A percentile compares a stretch with the other conserved stretches of the same genome.
These are phyloP conservation scores for Lerista edwardsae DNA, from an alignment of 2,797 vertebrate species.

Conservation along the genomic window DNA sequence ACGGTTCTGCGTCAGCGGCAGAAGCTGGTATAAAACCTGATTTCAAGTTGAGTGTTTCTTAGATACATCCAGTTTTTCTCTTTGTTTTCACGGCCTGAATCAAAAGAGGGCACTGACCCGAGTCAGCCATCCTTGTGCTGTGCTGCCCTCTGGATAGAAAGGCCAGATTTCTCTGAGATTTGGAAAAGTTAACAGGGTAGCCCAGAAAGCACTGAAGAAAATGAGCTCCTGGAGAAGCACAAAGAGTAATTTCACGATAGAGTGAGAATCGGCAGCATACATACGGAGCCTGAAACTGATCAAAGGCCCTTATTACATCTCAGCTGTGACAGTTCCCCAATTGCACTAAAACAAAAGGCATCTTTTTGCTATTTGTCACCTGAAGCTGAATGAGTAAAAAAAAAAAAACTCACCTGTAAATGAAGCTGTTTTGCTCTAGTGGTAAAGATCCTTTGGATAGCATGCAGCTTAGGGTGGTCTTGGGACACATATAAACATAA, in stretches of 20 bases:
- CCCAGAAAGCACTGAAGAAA: slow-evolving; percentile 38
- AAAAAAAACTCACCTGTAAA: too few species aligned
- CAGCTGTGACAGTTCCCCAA: slow-evolving; percentile 27
- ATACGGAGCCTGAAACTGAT: slow-evolving; percentile 35
- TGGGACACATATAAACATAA: not conserved
- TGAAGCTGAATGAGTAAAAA: accelerated
- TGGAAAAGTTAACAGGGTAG: not conserved
- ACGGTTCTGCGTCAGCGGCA: not conserved
- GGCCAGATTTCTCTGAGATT: slow-evolving; percentile 17
- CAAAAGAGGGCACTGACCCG: slow-evolving; percentile 34
- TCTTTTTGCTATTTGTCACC: slow-evolving; percentile 22
- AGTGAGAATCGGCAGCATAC: slow-evolving; percentile 49
- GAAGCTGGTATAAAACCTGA: slow-evolving; percentile 11
- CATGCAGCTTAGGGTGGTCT: not conserved
- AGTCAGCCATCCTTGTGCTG: slow-evolving; percentile 30
- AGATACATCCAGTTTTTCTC: slow-evolving; percentile 49
- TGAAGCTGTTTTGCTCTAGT: not conserved
- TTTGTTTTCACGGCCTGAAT: slow-evolving; percentile 26
- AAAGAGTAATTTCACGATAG: slow-evolving; percentile 54
- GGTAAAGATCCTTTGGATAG: slow-evolving; percentile 4
- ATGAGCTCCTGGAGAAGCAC: slow-evolving; percentile 39
- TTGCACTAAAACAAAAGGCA: slow-evolving; percentile 39
- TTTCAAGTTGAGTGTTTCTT: not conserved
- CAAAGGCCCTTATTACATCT: slow-evolving; percentile 29
- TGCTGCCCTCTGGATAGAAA: slow-evolving; percentile 38